phyloP scores from a whole-genome alignment of 2,888 invertebrate genomes.

The Periphyllus acericola region DNA sequence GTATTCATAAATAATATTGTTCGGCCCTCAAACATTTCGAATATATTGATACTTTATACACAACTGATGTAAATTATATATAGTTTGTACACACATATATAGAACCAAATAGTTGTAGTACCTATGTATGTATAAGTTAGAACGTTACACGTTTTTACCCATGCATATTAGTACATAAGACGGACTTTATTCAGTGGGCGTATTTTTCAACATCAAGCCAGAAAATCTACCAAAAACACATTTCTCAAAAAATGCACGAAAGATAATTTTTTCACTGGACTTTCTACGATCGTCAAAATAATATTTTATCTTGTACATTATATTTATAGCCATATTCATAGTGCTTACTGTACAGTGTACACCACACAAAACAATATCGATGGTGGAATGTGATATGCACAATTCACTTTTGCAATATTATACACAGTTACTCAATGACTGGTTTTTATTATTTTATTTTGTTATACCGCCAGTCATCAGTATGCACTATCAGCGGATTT shows the following conservation, averaged over 20 bases:
- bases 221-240: background rate
- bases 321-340: background rate
- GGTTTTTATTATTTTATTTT: constrained; percentile 16
- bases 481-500: constrained; percentile 37
- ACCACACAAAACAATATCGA: background rate
- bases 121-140: background rate
- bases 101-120: too few species aligned
- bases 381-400: constrained; percentile 20
- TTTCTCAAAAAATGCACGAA: background rate
- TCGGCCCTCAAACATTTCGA: background rate
- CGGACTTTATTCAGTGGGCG: background rate
- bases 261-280: background rate
- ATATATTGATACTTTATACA: background rate
- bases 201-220: constrained; percentile 21
- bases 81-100: background rate
- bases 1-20: background rate
- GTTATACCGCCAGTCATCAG: constrained; percentile 3
- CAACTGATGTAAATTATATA: background rate
- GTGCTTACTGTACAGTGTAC: background rate
- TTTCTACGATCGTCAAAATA: background rate
- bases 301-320: background rate
- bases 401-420: constrained; percentile 42
- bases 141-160: background rate
- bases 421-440: background rate
- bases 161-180: background rate